phyloP scores from a whole-genome alignment of 2,888 invertebrate species.

The Drosophila atripex region DNA sequence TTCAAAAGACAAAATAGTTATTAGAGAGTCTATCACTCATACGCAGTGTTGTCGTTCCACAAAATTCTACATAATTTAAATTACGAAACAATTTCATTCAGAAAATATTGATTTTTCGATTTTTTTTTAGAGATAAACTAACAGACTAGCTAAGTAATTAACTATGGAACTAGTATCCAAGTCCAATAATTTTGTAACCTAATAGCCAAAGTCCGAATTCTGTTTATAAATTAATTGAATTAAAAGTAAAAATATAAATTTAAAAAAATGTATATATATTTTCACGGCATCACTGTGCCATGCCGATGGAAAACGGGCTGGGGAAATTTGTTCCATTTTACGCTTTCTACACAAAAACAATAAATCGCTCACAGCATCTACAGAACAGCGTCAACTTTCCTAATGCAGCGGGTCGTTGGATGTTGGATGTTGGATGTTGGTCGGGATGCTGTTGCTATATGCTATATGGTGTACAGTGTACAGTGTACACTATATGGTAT shows the following conservation, averaged over 20 bases:
- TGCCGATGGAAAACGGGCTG: constrained; percentile 5
- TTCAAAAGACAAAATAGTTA: no score
- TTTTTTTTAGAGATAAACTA: no score
- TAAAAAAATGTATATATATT: neutral
- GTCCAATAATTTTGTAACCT: no score
- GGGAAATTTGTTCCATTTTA: constrained; percentile 76
- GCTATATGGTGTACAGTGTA: neutral
- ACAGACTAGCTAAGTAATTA: no score
- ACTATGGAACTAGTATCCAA: no score
- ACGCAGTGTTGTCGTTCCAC: neutral
- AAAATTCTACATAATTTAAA: no score
- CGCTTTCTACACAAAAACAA: constrained; percentile 78
- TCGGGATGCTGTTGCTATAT: constrained; percentile 14
- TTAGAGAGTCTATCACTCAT: neutral
- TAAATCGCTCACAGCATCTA: constrained; percentile 77
- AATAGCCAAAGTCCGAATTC: no score
- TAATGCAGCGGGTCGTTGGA: constrained; percentile 60
- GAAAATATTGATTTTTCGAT: no score
- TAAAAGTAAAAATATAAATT: no score
- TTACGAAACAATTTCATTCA: no score
- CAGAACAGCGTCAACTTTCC: constrained; percentile 70
- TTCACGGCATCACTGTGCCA: constrained; percentile 23
- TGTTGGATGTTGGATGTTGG: constrained; percentile 30
- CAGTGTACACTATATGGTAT: neutral
- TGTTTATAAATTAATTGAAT: no score